Base-by-base conservation (phyloP, 2,888 invertebrate genomes). In the Drosophila infuscata region DNA sequence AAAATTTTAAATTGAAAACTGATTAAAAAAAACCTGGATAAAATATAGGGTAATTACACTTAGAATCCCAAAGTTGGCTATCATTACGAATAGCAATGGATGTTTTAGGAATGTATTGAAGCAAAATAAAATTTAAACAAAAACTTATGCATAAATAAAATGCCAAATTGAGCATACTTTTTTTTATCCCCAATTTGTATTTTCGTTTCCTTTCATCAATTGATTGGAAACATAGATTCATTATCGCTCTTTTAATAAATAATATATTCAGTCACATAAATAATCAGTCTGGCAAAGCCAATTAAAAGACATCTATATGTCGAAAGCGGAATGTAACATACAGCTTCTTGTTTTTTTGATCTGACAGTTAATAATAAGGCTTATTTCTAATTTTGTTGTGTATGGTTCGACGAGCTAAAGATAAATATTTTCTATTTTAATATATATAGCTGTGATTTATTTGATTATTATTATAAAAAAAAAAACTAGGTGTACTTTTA, bases 401-500 rank as follows among this genome's bases (percentile, higher is more conserved):
- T 53, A 35, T 20, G 29, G 8, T 35, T 53, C 29, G 54, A 12
- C 36, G 30, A 56, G 38, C 56, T 56, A 56, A 56, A 56, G 32
- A 52, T 52, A n/a, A 57, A 56, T 41, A 43, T 43, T 25, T 43
- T 12, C 29, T 43, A 41, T 43, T 35, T 30, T 36, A 32, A 59
- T 49, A 49, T 49, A 48, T 48, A 58, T 60, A 49, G 35, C 29
- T 36, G 53, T 41, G 49, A 61, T 61, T 62, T 62, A 62, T 53
- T 62, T 25, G n/a, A 41, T 51, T 35, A 36, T 46, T 60, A 35
- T 46, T 36, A 51, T 25, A 52, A 54, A 65, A 70, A 63, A 67
- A 73, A 63, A 74, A 73, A 74, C 35, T 64, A 60, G 20, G 35
- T 53, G 17, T 63, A 69, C 33, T 58, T 63, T 61, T 38, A 76